Conservation (phyloP, 1,140 invertebrate genomes). For the Drosophila sp. region DNA sequence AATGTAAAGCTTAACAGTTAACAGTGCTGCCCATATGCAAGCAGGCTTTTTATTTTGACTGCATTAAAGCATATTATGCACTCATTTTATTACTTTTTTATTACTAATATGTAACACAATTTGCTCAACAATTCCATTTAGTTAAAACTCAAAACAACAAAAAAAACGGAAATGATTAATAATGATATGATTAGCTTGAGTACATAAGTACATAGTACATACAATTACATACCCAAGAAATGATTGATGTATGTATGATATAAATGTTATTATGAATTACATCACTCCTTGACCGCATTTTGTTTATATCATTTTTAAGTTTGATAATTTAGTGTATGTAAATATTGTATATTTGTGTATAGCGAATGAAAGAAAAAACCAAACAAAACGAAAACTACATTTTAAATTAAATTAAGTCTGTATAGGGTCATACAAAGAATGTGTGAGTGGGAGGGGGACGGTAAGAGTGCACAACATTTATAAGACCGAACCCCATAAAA, state of each 20-base stretch:
- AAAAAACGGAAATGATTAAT: constrained; percentile 34
- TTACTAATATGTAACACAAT: constrained; percentile 65
- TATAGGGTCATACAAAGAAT: constrained; percentile 66
- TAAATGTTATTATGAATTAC: constrained; percentile 62
- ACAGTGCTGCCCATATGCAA: constrained; percentile 40
- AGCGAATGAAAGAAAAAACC: constrained; percentile 52
- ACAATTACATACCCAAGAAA: not conserved
- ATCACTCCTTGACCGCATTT: constrained; percentile 43
- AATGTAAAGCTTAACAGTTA: constrained; percentile 47
- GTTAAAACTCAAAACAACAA: constrained; percentile 31
- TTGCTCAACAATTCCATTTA: constrained; percentile 73
- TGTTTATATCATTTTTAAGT: constrained; percentile 48
- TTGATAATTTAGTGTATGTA: constrained; percentile 65
- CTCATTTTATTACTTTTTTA: constrained; percentile 48
- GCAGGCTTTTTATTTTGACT: constrained; percentile 48
- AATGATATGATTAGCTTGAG: constrained; percentile 30
- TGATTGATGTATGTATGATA: constrained; percentile 46
- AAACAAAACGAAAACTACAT: constrained; percentile 71
- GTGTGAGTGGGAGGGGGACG: constrained; percentile 1
- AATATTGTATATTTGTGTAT: constrained; percentile 84
- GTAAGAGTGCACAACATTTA: constrained; percentile 53
- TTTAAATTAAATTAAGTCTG: constrained; percentile 79
- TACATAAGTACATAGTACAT: constrained; percentile 21
- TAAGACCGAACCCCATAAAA: constrained; percentile 35
- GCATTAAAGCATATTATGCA: constrained; percentile 37